Conservation (phyloP, 2,113 vertebrate genomes). For the Okapia johnstoni region DNA sequence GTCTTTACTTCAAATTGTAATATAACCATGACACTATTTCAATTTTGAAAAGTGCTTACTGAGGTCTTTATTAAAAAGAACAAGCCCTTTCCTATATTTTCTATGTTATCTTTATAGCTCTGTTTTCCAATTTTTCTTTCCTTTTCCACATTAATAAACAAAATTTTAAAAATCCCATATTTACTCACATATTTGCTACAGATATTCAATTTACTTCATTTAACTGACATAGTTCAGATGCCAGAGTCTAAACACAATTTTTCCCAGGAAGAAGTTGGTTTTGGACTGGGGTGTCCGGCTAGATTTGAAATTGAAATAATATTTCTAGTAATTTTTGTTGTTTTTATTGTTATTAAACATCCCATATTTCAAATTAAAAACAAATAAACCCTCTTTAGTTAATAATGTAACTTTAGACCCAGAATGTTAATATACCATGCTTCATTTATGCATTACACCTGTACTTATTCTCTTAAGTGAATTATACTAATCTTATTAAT, state of each 20-base stretch:
- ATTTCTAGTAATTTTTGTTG: background rate
- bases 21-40: background rate
- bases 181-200: background rate
- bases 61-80: background rate
- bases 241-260: background rate
- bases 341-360: background rate
- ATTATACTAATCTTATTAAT: background rate
- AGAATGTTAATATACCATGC: background rate
- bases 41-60: background rate
- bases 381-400: background rate
- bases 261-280: background rate
- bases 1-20: background rate
- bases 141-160: background rate
- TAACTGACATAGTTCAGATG: background rate
- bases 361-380: background rate
- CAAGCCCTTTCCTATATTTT: background rate
- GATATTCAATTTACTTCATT: background rate
- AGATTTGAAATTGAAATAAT: background rate
- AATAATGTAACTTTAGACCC: background rate
- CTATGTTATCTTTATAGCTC: background rate
- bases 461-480: background rate
- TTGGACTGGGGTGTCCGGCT: fast-evolving
- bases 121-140: background rate
- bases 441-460: background rate
- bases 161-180: background rate